These are phyloP conservation scores for Cuculus canorus DNA, from an alignment of 2,797 vertebrate species.

Conservation along the genomic window DNA sequence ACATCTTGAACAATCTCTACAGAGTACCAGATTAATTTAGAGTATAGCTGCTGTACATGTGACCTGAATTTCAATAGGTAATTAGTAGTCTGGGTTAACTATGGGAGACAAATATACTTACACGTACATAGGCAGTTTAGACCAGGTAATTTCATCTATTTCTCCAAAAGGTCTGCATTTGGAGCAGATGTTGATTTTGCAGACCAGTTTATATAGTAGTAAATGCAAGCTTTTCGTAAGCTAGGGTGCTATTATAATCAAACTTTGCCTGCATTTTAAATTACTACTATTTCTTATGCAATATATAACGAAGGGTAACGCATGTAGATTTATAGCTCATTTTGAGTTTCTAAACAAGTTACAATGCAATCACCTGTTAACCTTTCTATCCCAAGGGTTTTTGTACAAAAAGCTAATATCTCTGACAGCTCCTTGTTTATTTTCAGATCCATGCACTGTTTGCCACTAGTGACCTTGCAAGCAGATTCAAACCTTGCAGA, in stretches of 20 bases:
- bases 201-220: neutral
- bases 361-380: constrained; percentile 71
- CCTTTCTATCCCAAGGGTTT: constrained; percentile 66
- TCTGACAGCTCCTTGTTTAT: constrained; percentile 72
- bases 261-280: constrained; percentile 48
- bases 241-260: constrained; percentile 48
- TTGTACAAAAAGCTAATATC: constrained; percentile 73
- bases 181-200: neutral
- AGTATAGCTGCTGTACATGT: neutral
- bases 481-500: constrained; percentile 68
- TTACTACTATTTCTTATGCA: constrained; percentile 51
- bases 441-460: constrained; percentile 69
- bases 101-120: neutral
- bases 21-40: constrained; percentile 1
- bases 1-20: neutral
- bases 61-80: constrained; percentile 12
- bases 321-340: constrained; percentile 52
- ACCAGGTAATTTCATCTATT: neutral
- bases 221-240: constrained; percentile 46
- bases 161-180: neutral
- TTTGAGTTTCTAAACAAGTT: constrained; percentile 73
- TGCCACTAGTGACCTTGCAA: constrained; percentile 70
- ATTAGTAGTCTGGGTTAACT: neutral
- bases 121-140: neutral
- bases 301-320: constrained; percentile 58